Percentiles rank a stretch among this genome's conserved stretches.
These are phyloP conservation scores for Cyclophora punctaria DNA, from an alignment of 2,888 invertebrate species.

Conservation along the genomic window DNA sequence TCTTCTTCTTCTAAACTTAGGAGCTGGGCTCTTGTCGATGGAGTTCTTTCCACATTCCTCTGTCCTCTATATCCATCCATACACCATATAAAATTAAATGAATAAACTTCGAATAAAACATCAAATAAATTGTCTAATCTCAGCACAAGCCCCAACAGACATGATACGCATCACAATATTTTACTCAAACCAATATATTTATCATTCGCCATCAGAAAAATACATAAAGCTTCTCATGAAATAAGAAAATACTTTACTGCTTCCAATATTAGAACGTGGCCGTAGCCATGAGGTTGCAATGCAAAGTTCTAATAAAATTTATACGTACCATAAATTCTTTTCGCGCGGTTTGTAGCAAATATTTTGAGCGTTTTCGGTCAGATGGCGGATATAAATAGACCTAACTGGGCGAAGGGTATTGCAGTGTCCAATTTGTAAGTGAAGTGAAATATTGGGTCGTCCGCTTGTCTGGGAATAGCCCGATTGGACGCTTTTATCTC, in stretches of 20 bases:
- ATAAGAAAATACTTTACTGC: conserved; percentile 13
- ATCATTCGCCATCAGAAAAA: conserved; percentile 8
- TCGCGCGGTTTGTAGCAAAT: conserved; percentile 2
- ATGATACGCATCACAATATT: no score
- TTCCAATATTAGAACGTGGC: conserved; percentile 4
- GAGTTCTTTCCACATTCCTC: no score
- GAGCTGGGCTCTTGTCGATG: no score
- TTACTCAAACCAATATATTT: not conserved
- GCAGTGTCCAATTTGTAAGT: not conserved
- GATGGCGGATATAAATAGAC: not conserved
- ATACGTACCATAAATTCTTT: conserved; percentile 21
- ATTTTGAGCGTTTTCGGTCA: not conserved
- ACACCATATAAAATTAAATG: no score
- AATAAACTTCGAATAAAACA: no score
- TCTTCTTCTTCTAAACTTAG: no score
- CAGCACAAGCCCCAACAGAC: no score
- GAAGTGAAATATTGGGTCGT: not conserved
- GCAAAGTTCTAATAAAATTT: conserved; percentile 21
- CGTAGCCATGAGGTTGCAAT: conserved; percentile 7
- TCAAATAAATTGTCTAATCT: no score
- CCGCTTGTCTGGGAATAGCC: no score
- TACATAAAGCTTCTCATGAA: conserved; percentile 8
- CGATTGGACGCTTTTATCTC: no score
- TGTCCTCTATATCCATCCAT: no score
- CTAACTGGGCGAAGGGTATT: not conserved